phyloP scores from a whole-genome alignment of 1,140 invertebrate genomes.

The Heliconius congener region DNA sequence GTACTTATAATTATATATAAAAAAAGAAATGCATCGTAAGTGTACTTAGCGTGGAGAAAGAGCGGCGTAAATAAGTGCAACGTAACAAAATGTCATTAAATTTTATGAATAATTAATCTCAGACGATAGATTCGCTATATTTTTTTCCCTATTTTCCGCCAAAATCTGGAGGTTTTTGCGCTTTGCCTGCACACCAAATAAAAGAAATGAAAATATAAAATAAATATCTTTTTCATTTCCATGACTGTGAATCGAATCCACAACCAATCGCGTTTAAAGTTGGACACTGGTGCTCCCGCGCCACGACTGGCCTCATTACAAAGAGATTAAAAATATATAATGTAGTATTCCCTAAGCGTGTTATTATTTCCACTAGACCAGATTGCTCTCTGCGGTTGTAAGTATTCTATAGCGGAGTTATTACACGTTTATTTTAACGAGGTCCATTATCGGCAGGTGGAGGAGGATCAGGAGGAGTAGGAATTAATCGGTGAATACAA shows the following conservation, averaged over 20 bases:
- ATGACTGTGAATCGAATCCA: no score
- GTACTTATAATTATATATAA: neutral
- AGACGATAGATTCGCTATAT: no score
- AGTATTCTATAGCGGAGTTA: slow-evolving; percentile 1
- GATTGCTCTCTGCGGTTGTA: neutral
- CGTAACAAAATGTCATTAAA: no score
- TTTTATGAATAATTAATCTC: no score
- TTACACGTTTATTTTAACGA: slow-evolving; percentile 37
- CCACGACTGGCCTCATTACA: neutral
- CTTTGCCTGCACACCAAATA: no score
- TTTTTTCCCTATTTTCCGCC: no score
- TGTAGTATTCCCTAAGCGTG: neutral
- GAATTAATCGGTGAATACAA: slow-evolving; percentile 43
- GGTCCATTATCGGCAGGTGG: slow-evolving; percentile 34
- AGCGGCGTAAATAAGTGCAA: neutral
- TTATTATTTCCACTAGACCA: neutral
- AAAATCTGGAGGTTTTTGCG: no score
- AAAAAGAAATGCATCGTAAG: neutral
- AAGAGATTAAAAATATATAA: neutral
- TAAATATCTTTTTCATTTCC: no score
- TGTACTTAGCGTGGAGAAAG: neutral
- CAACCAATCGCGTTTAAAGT: no score
- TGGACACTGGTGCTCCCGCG: no score
- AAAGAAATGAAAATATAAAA: no score
- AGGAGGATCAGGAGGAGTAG: slow-evolving; percentile 36